Evolutionary conservation across 2,113 vertebrate genomes (phyloP), one percentile per base, ranked within the genome.

Genomic region (Osmerus mordax): DNA sequence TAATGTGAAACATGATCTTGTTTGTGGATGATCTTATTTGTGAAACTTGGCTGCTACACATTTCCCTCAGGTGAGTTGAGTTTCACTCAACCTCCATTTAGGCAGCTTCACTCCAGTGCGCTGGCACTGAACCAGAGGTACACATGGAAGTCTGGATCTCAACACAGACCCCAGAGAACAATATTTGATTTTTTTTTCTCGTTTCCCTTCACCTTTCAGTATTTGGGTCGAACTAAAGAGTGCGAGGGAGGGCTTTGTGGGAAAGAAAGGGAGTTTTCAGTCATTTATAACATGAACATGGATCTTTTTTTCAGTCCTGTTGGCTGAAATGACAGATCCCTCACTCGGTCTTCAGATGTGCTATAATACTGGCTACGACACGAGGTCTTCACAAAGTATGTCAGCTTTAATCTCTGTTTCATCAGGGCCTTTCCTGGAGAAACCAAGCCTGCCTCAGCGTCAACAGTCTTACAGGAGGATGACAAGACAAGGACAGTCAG

Each of bases 11-110:
- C 71, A 65, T 67, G 69, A 72, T 67, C 74, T 52, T 74, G 51
- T 72, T 81, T 77, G 74, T 72, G 72, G 56, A 69, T 64, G 47
- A 72, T 67, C 32, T 72, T 76, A 71, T 78, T 71, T 74, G 70
- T 78, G 77, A 66, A 47, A 41, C 55, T 74, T 75, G 77, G 80
- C 74, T 71, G 64, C 72, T 66, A 67, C 71, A 47, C 63, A 52
- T 65, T 21, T 74, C 75, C 75, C 65, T 75, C 71, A 72, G 71
- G 71, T 72, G 71, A 72, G 67, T 60, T 55, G 54, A 67, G 64
- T 75, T 75, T 72, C 68, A 61, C 67, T 68, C 61, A 29, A 65
- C 41, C 12, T 56, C 59, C 70, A 59, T 71, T 71, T 71, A 65
- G 71, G 51, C 5, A 54, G 62, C 60, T 4, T 16, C 16, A 18